A percentile compares a stretch with the other conserved stretches of the same genome.
Evolutionary conservation across 2,113 vertebrate genomes (phyloP).

Genomic region (Capreolus pygargus): DNA sequence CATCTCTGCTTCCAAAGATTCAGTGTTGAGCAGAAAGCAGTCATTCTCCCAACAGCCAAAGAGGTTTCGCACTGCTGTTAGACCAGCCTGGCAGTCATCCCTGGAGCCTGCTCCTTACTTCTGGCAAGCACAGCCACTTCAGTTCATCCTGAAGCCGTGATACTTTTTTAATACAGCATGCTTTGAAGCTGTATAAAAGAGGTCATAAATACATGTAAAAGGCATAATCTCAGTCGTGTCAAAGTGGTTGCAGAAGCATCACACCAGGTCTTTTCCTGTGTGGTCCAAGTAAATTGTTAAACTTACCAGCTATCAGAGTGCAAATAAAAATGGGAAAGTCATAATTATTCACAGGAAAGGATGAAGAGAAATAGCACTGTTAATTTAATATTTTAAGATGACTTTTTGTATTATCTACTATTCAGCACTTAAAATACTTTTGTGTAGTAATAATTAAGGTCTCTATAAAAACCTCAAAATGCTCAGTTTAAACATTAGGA

Average conservation of each 20-base stretch:
- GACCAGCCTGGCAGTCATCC: not conserved
- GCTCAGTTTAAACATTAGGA: not conserved
- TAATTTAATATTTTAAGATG: not conserved
- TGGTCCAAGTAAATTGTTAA: not conserved
- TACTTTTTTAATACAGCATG: not conserved
- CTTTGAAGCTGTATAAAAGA: slow-evolving; percentile 9
- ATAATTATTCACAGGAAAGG: not conserved
- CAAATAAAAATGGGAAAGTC: not conserved
- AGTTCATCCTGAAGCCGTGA: not conserved
- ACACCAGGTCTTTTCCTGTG: not conserved
- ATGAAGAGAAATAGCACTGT: not conserved
- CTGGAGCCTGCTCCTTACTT: not conserved
- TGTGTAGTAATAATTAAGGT: not conserved
- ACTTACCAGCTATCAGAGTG: not conserved
- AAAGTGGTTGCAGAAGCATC: not conserved
- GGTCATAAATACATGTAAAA: slow-evolving; percentile 21
- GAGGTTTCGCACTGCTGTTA: not conserved
- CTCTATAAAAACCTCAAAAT: slow-evolving; percentile 20
- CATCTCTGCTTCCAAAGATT: not conserved
- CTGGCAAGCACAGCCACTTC: not conserved
- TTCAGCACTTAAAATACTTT: not conserved
- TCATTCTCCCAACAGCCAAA: not conserved
- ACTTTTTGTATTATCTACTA: not conserved
- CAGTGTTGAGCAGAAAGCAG: not conserved
- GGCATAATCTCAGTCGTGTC: not conserved